Conservation (phyloP, 2,888 invertebrate genomes). For the Drosophila kanekoi region DNA sequence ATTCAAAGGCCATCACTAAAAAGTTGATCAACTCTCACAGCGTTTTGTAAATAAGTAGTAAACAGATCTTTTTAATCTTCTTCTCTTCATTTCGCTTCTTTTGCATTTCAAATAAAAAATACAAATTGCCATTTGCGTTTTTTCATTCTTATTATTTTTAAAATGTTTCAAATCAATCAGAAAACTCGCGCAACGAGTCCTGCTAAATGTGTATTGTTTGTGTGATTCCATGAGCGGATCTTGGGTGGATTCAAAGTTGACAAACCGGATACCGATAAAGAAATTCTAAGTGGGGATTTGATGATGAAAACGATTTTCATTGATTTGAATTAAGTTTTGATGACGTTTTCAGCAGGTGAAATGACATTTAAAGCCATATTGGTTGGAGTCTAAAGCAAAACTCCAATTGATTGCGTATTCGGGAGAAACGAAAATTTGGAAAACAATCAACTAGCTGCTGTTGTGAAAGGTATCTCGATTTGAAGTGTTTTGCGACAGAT, state of each 20-base stretch:
- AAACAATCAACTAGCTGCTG: slow-evolving; percentile 23
- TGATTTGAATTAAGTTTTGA: slow-evolving; percentile 11
- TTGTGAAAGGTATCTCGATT: slow-evolving; percentile 15
- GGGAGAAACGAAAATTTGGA: slow-evolving; percentile 20
- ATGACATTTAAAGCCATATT: slow-evolving; percentile 38
- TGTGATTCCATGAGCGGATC: slow-evolving; percentile 22
- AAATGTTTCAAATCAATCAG: slow-evolving; percentile 53
- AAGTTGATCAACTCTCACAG: slow-evolving; percentile 77
- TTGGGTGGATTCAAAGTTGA: slow-evolving; percentile 20
- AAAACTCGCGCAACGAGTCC: slow-evolving; percentile 36
- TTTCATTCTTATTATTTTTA: slow-evolving; percentile 49
- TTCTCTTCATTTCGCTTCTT: slow-evolving; percentile 17
- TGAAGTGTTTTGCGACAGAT: slow-evolving; percentile 1
- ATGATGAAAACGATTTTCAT: slow-evolving; percentile 4
- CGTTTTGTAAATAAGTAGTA: slow-evolving; percentile 66
- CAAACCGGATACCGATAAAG: slow-evolving; percentile 24
- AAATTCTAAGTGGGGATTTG: background rate
- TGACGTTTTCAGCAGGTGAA: slow-evolving; percentile 25
- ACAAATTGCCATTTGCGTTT: slow-evolving; percentile 43
- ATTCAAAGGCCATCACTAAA: slow-evolving; percentile 72
- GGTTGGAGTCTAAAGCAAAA: slow-evolving; percentile 13
- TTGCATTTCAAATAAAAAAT: slow-evolving; percentile 41
- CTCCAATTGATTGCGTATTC: slow-evolving; percentile 27
- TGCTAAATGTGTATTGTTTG: slow-evolving; percentile 36
- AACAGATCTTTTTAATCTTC: slow-evolving; percentile 33